Conservation (phyloP, 2,797 vertebrate species). For the Micrastur ruficollis region DNA sequence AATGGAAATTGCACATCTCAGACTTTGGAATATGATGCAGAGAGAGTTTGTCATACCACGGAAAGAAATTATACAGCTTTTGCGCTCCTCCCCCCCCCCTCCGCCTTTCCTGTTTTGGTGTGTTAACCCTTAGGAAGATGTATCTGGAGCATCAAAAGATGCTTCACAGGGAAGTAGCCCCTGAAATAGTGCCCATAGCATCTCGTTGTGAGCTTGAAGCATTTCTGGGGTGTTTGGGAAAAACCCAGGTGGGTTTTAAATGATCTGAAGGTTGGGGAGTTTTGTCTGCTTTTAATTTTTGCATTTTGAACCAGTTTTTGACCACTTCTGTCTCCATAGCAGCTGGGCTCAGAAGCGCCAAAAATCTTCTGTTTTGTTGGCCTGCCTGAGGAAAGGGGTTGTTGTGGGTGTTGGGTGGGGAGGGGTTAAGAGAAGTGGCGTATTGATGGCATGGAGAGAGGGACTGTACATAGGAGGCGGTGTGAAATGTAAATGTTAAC, state of each 20-base stretch:
- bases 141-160: background rate
- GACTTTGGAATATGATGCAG: background rate
- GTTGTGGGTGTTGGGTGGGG: background rate
- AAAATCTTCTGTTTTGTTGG: background rate
- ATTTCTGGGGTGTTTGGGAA: background rate
- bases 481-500: slow-evolving; percentile 39
- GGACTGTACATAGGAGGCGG: background rate
- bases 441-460: background rate
- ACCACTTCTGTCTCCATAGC: background rate
- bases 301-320: background rate
- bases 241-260: background rate
- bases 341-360: background rate
- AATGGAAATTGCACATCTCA: slow-evolving; percentile 8
- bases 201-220: background rate
- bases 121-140: background rate
- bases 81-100: background rate
- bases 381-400: background rate
- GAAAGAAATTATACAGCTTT: background rate
- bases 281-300: background rate
- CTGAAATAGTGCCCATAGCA: background rate
- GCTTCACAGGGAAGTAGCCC: background rate
- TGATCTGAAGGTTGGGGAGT: background rate
- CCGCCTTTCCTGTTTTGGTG: background rate
- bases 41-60: background rate
- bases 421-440: background rate